Percentiles rank a stretch among this genome's conserved stretches.
Evolutionary conservation across 2,797 vertebrate genomes (phyloP).

Genomic region (Neomorphus geoffroyi): DNA sequence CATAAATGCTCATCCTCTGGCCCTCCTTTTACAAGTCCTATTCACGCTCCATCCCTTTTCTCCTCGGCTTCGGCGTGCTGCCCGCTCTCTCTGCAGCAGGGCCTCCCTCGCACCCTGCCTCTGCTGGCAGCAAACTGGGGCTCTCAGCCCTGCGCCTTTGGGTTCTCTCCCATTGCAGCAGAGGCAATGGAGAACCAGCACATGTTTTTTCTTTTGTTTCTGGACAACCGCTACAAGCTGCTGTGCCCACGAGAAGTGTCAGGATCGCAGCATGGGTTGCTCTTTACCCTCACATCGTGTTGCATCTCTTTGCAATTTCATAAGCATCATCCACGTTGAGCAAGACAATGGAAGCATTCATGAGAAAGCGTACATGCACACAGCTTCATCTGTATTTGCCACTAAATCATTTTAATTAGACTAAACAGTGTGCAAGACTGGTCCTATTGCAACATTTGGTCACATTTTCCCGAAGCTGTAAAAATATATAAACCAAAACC

Average conservation of each 20-base stretch:
- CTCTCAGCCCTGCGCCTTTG: conserved; percentile 35
- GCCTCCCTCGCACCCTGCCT: conserved; percentile 49
- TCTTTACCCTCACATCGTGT: not conserved
- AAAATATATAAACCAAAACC: conserved; percentile 40
- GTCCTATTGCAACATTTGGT: not conserved
- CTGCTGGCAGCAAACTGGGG: conserved; percentile 40
- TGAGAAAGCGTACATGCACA: not conserved
- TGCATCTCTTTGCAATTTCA: conserved; percentile 40
- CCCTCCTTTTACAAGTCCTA: not conserved
- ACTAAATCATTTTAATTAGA: conserved; percentile 39
- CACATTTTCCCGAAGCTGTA: conserved; percentile 24
- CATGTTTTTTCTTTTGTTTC: conserved; percentile 47
- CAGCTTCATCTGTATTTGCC: conserved; percentile 19
- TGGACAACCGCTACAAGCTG: conserved; percentile 57
- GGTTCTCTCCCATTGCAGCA: conserved; percentile 41
- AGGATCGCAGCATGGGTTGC: conserved; percentile 46
- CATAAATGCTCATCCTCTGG: conserved; percentile 26
- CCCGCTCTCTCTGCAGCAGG: conserved; percentile 52
- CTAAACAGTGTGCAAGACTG: not conserved
- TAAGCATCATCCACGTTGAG: conserved; percentile 5
- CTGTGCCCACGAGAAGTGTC: conserved; percentile 18
- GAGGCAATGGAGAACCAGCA: not conserved
- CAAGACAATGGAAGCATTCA: conserved; percentile 42
- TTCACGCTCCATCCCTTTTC: conserved; percentile 24
- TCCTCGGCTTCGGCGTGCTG: conserved; percentile 25